Evolutionary conservation across 2,888 invertebrate species (phyloP), one percentile per base, ranked within the genome.

Genomic region (Cacoxenus indagator): DNA sequence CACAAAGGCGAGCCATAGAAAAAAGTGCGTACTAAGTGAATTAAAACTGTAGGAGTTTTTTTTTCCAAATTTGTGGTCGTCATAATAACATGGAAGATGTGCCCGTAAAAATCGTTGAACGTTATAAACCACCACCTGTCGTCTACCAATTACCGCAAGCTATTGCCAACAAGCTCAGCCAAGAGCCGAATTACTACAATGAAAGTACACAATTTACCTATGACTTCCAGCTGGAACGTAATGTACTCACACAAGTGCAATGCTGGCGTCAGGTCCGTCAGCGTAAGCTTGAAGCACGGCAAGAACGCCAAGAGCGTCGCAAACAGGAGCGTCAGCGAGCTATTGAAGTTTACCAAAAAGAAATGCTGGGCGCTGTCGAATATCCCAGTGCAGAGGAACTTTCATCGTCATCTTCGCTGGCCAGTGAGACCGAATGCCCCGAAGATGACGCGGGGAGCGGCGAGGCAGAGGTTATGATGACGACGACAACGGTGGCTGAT

Each of bases 31-130:
- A 59, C 59, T 59, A 59, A 59, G 31, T 31, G 59, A 59, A 59
- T 59, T 59, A 59, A 26, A 51, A 22, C 11, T 17, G 22, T 51
- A 9, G 45, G n/a, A 43, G 45, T n/a, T 43, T 43, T n/a, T n/a
- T 43, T 43, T 4, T 43, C 45, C 45, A 43, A 43, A 43, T 43
- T 43, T 43, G 45, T 43, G 45, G 11, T 43, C 45, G 14, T 19
- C 51, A 14, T 8, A 9, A 62, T 62, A 62, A 62, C 45, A 62
- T 62, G 61, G 61, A 96, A 88, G 94, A 93, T 76, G 93, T 96
- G 78, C 93, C 94, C 83, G 95, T 96, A 70, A 96, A 96, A 90
- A 95, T 96, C 88, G 93, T 94, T 61, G 95, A 96, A 88, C 93
- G 92, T 81, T 96, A 94, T 86, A 94, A 95, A 86, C 93, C 95